phyloP scores from a whole-genome alignment of 2,113 vertebrate genomes.

The Vireo altiloquus region DNA sequence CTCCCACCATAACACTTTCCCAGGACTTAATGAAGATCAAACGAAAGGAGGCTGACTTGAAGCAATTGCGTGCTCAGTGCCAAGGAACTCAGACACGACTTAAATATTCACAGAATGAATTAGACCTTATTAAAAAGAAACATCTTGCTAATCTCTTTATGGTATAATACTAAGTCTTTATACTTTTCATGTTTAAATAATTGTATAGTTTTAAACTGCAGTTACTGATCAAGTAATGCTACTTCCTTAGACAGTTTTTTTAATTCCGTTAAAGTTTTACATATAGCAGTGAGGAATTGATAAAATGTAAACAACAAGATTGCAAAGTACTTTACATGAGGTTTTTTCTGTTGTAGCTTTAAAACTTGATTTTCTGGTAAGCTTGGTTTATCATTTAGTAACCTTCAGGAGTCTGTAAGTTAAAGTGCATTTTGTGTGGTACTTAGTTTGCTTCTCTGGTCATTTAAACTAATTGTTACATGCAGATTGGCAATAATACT shows the following conservation, averaged over 20 bases:
- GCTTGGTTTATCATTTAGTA: neutral
- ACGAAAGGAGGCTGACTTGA: conserved; percentile 87
- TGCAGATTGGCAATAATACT: neutral
- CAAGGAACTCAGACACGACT: conserved; percentile 85
- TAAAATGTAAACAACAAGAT: neutral
- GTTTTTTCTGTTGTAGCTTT: neutral
- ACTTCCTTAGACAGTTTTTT: neutral
- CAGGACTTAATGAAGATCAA: conserved; percentile 83
- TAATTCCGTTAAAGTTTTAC: neutral
- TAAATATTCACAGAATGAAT: conserved; percentile 86
- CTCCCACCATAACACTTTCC: neutral
- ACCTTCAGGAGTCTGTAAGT: neutral
- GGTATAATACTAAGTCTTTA: conserved; percentile 61
- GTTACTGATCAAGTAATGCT: neutral
- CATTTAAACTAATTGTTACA: neutral
- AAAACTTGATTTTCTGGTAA: neutral
- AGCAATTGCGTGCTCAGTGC: conserved; percentile 77
- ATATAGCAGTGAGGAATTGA: neutral
- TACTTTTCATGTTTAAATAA: neutral
- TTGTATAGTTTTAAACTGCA: neutral
- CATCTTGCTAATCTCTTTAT: conserved; percentile 70
- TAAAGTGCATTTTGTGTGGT: neutral
- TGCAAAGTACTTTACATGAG: neutral
- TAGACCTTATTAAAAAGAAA: conserved; percentile 83
- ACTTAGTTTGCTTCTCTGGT: neutral